These are phyloP conservation scores for Squalus acanthias DNA, from an alignment of 2,797 vertebrate species.

Conservation along the genomic window DNA sequence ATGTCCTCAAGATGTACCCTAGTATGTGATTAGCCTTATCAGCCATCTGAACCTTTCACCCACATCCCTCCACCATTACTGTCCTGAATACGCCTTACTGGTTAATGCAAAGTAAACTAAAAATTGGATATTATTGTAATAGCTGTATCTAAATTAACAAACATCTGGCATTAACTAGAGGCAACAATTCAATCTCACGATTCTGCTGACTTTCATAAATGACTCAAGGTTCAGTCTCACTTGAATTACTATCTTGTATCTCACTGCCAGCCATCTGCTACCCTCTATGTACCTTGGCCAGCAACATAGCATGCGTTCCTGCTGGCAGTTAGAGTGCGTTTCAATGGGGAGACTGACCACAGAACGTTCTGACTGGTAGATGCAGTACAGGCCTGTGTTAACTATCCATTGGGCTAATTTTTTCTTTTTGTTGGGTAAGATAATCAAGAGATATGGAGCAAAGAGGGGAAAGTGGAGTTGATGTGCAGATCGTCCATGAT, in stretches of 20 bases:
- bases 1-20: slow-evolving; percentile 11
- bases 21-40: neutral
- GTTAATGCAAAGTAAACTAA: neutral
- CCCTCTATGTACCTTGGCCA: neutral
- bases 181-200: neutral
- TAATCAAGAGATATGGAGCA: neutral
- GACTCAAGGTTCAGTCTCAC: neutral
- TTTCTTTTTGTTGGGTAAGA: neutral
- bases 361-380: neutral
- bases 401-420: neutral
- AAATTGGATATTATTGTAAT: neutral
- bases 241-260: neutral
- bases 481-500: neutral
- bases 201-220: slow-evolving; percentile 13
- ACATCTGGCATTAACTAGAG: neutral
- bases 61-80: neutral
- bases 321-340: neutral
- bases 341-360: neutral
- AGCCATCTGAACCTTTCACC: slow-evolving; percentile 15
- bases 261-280: slow-evolving; percentile 10
- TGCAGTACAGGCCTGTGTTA: neutral
- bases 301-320: neutral
- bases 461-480: no score
- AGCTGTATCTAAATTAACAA: neutral
- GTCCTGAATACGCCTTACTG: neutral